phyloP scores from a whole-genome alignment of 1,140 invertebrate species.

The Macrobrachium nipponense region DNA sequence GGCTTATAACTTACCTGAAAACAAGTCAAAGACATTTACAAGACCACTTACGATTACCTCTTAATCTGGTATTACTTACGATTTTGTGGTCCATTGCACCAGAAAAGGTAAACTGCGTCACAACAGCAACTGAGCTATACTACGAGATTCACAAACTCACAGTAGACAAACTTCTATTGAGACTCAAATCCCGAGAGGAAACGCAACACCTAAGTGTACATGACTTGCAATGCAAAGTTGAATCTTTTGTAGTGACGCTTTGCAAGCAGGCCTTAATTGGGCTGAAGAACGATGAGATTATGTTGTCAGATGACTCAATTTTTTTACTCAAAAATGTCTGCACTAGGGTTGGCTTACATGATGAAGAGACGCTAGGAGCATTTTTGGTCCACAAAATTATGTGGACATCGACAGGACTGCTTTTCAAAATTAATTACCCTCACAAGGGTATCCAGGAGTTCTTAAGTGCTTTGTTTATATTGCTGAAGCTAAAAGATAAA shows the following conservation, averaged over 20 bases:
- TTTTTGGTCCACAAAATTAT: conserved; percentile 19
- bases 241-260: background rate
- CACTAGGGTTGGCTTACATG: background rate
- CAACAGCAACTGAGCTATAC: conserved; percentile 34
- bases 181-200: background rate
- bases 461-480: conserved; percentile 8
- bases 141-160: background rate
- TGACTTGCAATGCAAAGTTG: conserved; percentile 3
- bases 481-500: background rate
- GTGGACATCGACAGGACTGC: conserved; percentile 1
- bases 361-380: conserved; percentile 10
- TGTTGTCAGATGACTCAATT: conserved; percentile 1
- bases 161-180: conserved; percentile 6
- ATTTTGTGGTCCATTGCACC: conserved; percentile 15
- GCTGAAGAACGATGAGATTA: background rate
- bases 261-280: conserved; percentile 8
- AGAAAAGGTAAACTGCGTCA: conserved; percentile 17
- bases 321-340: background rate
- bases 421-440: background rate
- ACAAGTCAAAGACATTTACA: background rate
- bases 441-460: conserved; percentile 40
- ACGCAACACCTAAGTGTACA: background rate
- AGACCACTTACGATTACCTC: conserved; percentile 30
- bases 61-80: conserved; percentile 17
- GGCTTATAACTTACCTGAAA: conserved; percentile 17